These are phyloP conservation scores for Characodon lateralis DNA, from an alignment of 2,797 vertebrate species.

Conservation along the genomic window DNA sequence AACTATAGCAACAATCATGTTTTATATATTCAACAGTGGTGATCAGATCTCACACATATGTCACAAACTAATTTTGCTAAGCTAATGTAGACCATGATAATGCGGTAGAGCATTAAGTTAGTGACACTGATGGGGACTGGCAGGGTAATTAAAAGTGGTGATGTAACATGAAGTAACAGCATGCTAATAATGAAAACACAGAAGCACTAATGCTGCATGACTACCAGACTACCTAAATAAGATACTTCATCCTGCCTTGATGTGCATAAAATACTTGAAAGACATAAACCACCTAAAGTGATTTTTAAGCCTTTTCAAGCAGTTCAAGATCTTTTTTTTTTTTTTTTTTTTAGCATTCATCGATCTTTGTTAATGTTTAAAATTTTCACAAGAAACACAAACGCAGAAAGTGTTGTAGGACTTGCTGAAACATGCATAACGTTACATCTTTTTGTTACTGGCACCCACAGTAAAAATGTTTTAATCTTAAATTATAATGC, in stretches of 20 bases:
- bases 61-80: background rate
- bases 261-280: background rate
- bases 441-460: no score
- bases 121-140: background rate
- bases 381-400: no score
- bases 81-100: background rate
- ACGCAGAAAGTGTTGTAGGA: no score
- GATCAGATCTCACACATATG: background rate
- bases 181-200: no score
- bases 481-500: no score
- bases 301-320: background rate
- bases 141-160: background rate
- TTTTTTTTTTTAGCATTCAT: background rate
- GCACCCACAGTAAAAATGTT: no score
- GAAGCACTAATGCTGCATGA: background rate
- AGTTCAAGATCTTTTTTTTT: background rate
- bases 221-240: background rate
- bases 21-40: background rate
- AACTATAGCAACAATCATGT: background rate
- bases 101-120: background rate
- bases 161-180: background rate
- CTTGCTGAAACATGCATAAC: no score
- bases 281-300: background rate
- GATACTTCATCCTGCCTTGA: background rate
- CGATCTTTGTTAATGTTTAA: background rate